Percentiles rank a stretch among this genome's conserved stretches.
These are phyloP conservation scores for Mamestra configurata DNA, from an alignment of 1,140 invertebrate genomes.

Conservation along the genomic window DNA sequence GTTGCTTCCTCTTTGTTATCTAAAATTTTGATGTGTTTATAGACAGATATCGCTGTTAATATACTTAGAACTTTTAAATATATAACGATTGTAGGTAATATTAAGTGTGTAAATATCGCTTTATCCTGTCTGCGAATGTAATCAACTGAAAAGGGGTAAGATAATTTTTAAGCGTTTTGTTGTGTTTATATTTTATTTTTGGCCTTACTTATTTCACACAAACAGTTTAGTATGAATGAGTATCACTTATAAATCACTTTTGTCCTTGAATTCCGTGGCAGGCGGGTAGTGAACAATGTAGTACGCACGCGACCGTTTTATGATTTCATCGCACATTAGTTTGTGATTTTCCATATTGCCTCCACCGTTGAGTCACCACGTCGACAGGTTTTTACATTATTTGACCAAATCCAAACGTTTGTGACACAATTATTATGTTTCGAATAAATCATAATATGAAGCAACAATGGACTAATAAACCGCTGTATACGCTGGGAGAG, in stretches of 20 bases:
- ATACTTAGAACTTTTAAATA: constrained; percentile 40
- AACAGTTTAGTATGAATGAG: not conserved
- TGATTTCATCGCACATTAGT: constrained; percentile 51
- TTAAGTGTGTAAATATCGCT: constrained; percentile 41
- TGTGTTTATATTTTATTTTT: constrained; percentile 23
- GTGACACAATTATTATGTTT: not conserved
- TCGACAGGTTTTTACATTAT: constrained; percentile 29
- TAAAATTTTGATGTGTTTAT: constrained; percentile 69
- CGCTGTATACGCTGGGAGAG: not conserved
- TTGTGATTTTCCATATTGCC: constrained; percentile 52
- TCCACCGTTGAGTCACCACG: constrained; percentile 42
- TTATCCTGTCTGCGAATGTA: constrained; percentile 45
- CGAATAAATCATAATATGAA: not conserved
- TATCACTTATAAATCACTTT: constrained; percentile 7
- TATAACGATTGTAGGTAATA: not conserved
- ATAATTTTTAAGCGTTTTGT: constrained; percentile 9
- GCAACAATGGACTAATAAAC: constrained; percentile 5
- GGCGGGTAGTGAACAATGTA: constrained; percentile 31
- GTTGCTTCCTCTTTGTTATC: constrained; percentile 84
- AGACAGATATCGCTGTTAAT: constrained; percentile 51
- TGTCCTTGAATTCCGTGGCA: constrained; percentile 42
- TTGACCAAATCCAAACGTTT: not conserved
- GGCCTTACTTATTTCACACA: not conserved
- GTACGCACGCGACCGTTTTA: constrained; percentile 37
- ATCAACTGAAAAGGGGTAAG: constrained; percentile 46